Percentiles rank a stretch among this genome's conserved stretches.
Conservation (phyloP, 2,888 invertebrate species). For the Lacanobia wlatinum region DNA sequence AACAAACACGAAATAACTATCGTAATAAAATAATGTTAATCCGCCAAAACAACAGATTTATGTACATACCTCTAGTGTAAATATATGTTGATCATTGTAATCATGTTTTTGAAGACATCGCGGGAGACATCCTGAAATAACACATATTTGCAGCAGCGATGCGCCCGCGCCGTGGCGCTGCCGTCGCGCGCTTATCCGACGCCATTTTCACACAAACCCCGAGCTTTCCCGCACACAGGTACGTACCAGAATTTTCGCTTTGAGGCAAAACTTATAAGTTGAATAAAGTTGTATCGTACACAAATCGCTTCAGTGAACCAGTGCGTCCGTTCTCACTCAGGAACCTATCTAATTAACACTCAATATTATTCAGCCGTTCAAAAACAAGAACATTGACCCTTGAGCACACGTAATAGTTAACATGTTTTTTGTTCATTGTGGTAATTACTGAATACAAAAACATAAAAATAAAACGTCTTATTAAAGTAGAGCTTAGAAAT, state of each 20-base stretch:
- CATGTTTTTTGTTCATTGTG: slow-evolving; percentile 88
- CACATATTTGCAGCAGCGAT: slow-evolving; percentile 86
- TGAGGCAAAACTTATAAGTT: slow-evolving; percentile 58
- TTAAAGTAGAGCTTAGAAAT: slow-evolving; percentile 66
- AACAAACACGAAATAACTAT: slow-evolving; percentile 8
- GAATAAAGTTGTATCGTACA: slow-evolving; percentile 53
- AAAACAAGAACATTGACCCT: slow-evolving; percentile 86
- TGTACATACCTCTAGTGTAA: slow-evolving; percentile 51
- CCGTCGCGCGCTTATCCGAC: slow-evolving; percentile 83
- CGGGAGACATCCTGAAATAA: slow-evolving; percentile 91
- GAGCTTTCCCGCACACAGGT: slow-evolving; percentile 89
- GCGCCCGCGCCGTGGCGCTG: slow-evolving; percentile 87
- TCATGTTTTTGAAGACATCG: slow-evolving; percentile 86
- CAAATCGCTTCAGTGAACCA: slow-evolving; percentile 43
- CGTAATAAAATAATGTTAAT: not conserved
- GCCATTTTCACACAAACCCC: slow-evolving; percentile 89
- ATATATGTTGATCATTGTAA: slow-evolving; percentile 71
- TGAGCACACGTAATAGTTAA: slow-evolving; percentile 88
- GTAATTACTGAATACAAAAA: slow-evolving; percentile 80
- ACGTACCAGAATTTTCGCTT: slow-evolving; percentile 75
- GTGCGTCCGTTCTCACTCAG: slow-evolving; percentile 38
- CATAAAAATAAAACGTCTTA: slow-evolving; percentile 68
- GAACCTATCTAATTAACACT: slow-evolving; percentile 57
- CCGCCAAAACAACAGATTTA: slow-evolving; percentile 20
- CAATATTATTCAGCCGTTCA: slow-evolving; percentile 68